phyloP scores from a whole-genome alignment of 2,113 vertebrate genomes.

The Oreochromis niloticus region DNA sequence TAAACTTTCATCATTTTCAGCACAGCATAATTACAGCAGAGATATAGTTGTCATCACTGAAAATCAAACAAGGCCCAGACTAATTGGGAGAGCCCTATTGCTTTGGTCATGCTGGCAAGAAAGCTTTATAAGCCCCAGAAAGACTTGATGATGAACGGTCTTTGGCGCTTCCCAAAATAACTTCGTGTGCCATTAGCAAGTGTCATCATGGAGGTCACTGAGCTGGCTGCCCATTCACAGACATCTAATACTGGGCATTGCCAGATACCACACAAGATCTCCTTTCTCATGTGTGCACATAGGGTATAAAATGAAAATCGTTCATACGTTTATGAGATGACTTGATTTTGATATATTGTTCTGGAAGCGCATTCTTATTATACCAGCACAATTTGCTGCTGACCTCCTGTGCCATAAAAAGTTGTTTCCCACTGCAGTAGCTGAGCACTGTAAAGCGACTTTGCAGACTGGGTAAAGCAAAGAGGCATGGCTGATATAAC shows the following conservation, averaged over 20 bases:
- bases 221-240: slow-evolving; percentile 52
- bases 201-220: slow-evolving; percentile 61
- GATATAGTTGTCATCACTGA: slow-evolving; percentile 74
- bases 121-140: slow-evolving; percentile 50
- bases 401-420: slow-evolving; percentile 26
- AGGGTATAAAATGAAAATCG: slow-evolving; percentile 37
- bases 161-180: slow-evolving; percentile 62
- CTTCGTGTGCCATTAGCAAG: slow-evolving; percentile 61
- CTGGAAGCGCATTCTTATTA: slow-evolving; percentile 43
- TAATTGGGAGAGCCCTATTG: slow-evolving; percentile 70
- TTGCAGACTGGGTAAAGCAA: slow-evolving; percentile 24
- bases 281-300: slow-evolving; percentile 20
- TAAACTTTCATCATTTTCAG: slow-evolving; percentile 78
- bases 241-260: slow-evolving; percentile 52
- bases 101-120: slow-evolving; percentile 52
- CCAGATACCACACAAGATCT: slow-evolving; percentile 30
- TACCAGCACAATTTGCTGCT: slow-evolving; percentile 41
- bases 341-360: slow-evolving; percentile 56
- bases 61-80: slow-evolving; percentile 66
- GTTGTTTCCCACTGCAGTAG: slow-evolving; percentile 23
- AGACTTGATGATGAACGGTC: slow-evolving; percentile 48
- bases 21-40: slow-evolving; percentile 73
- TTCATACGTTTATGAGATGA: slow-evolving; percentile 29
- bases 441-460: background rate
- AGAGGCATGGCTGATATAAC: slow-evolving; percentile 2